Percentiles rank a stretch among this genome's conserved stretches.
Conservation (phyloP, 2,797 vertebrate species). For the Schizopygopsis pylzovi region DNA sequence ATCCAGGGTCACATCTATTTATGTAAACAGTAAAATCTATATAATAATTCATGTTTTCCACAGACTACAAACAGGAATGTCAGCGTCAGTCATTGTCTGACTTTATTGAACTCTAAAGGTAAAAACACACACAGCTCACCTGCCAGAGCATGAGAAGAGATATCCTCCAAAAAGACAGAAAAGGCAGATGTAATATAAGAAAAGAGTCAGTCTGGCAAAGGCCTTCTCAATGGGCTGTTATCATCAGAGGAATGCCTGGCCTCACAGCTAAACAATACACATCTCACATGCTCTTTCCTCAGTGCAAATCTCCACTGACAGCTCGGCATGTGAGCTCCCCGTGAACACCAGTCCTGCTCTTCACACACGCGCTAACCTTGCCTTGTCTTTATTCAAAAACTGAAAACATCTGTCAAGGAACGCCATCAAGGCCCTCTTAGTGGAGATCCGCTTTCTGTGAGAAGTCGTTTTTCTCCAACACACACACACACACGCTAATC, state of each 20-base stretch:
- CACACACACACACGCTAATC: slow-evolving; percentile 60
- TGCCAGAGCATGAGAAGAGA: slow-evolving; percentile 15
- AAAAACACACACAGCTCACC: slow-evolving; percentile 5
- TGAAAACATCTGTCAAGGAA: slow-evolving; percentile 36
- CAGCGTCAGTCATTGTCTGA: slow-evolving; percentile 32
- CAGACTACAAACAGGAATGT: not conserved
- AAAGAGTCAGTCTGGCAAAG: slow-evolving; percentile 39
- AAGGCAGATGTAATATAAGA: slow-evolving; percentile 34
- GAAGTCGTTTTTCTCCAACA: slow-evolving; percentile 37
- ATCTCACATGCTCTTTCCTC: slow-evolving; percentile 30
- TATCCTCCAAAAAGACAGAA: slow-evolving; percentile 17
- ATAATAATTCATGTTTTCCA: not conserved
- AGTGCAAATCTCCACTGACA: slow-evolving; percentile 47
- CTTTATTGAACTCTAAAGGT: slow-evolving; percentile 12
- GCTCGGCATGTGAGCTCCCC: slow-evolving; percentile 23
- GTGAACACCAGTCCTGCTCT: slow-evolving; percentile 11
- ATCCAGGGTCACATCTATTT: not conserved
- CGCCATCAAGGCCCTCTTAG: slow-evolving; percentile 2
- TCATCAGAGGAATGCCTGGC: slow-evolving; percentile 24
- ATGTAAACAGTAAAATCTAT: not conserved
- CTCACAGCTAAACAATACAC: slow-evolving; percentile 41
- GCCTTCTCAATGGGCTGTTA: slow-evolving; percentile 7
- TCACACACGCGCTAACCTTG: not conserved
- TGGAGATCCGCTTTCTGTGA: slow-evolving; percentile 38
- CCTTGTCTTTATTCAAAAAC: slow-evolving; percentile 25